phyloP scores from a whole-genome alignment of 2,797 vertebrate species.

The Salarias fasciatus region DNA sequence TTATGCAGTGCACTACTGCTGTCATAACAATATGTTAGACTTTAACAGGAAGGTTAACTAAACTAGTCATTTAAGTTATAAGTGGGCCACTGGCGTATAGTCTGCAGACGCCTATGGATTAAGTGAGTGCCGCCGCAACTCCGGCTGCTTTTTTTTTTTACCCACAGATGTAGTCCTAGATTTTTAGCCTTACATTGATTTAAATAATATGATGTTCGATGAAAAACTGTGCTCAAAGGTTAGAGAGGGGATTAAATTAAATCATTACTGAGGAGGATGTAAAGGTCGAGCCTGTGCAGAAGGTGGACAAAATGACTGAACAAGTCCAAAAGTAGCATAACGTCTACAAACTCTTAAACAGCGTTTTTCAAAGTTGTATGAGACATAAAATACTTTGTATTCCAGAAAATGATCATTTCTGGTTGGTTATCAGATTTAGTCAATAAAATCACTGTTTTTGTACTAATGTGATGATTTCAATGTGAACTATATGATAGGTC shows the following conservation, averaged over 20 bases:
- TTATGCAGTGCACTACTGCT: slow-evolving; percentile 82
- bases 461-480: too few species aligned
- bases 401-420: neutral
- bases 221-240: slow-evolving; percentile 8
- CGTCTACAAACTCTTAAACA: too few species aligned
- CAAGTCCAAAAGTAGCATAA: neutral
- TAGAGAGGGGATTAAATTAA: slow-evolving; percentile 35
- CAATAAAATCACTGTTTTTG: neutral
- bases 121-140: slow-evolving; percentile 27
- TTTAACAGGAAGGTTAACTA: slow-evolving; percentile 86
- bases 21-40: slow-evolving; percentile 83
- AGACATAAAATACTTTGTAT: neutral
- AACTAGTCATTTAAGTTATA: slow-evolving; percentile 88
- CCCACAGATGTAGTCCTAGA: slow-evolving; percentile 23
- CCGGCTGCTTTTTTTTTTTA: slow-evolving; percentile 32
- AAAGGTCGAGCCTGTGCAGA: slow-evolving; percentile 38
- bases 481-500: too few species aligned
- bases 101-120: slow-evolving; percentile 53
- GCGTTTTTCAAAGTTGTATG: too few species aligned
- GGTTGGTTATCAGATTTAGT: too few species aligned
- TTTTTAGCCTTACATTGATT: slow-evolving; percentile 45
- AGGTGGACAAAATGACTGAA: slow-evolving; percentile 9
- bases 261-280: slow-evolving; percentile 21
- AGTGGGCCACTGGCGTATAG: slow-evolving; percentile 79
- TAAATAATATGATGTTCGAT: slow-evolving; percentile 32